Evolutionary conservation across 2,113 vertebrate genomes (phyloP).

Genomic region (Kryptolebias marmoratus): DNA sequence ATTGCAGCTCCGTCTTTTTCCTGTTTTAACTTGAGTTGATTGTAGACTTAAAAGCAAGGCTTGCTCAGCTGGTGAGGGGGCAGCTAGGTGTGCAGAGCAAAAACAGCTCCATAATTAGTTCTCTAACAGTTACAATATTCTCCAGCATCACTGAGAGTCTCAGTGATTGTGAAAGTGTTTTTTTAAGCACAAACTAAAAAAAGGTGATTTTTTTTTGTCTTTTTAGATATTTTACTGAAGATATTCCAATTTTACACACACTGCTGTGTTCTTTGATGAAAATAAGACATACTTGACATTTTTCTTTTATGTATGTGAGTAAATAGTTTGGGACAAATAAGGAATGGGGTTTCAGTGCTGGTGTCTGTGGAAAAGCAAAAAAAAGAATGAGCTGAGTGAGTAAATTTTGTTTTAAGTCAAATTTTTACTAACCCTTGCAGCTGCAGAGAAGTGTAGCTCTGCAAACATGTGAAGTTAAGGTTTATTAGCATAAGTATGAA

Average conservation of each 20-base stretch:
- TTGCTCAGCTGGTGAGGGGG: slow-evolving; percentile 37
- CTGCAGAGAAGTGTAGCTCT: neutral
- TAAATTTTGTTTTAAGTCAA: neutral
- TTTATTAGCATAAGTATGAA: neutral
- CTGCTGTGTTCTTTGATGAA: neutral
- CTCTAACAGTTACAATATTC: slow-evolving; percentile 20
- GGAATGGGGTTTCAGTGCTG: too few species aligned
- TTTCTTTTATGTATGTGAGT: too few species aligned
- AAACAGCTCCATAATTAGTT: slow-evolving; percentile 35
- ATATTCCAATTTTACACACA: neutral
- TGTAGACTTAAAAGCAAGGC: slow-evolving; percentile 49
- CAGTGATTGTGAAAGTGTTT: neutral
- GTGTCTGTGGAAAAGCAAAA: neutral
- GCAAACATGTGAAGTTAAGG: neutral
- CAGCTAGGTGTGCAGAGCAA: slow-evolving; percentile 19
- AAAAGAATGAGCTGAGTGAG: too few species aligned
- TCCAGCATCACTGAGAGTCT: neutral
- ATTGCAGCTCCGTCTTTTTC: slow-evolving; percentile 52
- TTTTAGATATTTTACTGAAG: neutral
- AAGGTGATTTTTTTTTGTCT: neutral
- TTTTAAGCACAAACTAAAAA: neutral
- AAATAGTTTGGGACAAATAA: too few species aligned
- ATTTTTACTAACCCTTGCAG: neutral
- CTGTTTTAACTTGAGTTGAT: slow-evolving; percentile 60
- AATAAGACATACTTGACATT: neutral